Conservation (phyloP, 1,140 invertebrate species). For the Sipha flava region DNA sequence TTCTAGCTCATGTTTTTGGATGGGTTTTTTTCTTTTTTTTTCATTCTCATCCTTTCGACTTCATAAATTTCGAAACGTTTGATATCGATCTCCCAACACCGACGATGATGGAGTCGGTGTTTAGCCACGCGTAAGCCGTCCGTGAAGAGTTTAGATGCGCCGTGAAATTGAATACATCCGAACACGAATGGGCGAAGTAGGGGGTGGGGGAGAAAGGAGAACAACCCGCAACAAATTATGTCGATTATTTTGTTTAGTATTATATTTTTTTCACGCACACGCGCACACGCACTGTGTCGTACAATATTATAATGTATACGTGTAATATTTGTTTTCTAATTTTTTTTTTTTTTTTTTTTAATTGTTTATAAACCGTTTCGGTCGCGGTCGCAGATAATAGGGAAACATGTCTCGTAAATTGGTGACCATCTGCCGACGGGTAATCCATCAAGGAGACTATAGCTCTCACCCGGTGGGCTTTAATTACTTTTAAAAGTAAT, state of each 20-base stretch:
- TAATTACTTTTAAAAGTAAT: slow-evolving; percentile 32
- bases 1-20: neutral
- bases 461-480: slow-evolving; percentile 1
- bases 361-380: slow-evolving; percentile 26
- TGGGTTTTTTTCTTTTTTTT: neutral
- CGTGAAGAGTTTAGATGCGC: slow-evolving; percentile 5
- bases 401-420: slow-evolving; percentile 1
- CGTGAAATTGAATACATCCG: slow-evolving; percentile 31
- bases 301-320: neutral
- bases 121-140: slow-evolving; percentile 9
- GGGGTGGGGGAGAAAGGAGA: neutral
- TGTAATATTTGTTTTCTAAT: neutral
- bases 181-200: neutral
- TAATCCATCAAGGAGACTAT: slow-evolving; percentile 21
- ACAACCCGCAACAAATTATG: neutral
- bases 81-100: neutral
- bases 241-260: slow-evolving; percentile 16
- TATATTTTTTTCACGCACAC: neutral
- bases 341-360: slow-evolving; percentile 10
- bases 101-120: neutral
- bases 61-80: slow-evolving; percentile 14
- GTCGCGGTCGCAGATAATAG: slow-evolving; percentile 1
- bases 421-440: slow-evolving; percentile 23
- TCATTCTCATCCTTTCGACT: neutral
- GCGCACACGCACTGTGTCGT: no score